Evolutionary conservation across 2,797 vertebrate genomes (phyloP).

Genomic region (Neolamprologus multifasciatus): DNA sequence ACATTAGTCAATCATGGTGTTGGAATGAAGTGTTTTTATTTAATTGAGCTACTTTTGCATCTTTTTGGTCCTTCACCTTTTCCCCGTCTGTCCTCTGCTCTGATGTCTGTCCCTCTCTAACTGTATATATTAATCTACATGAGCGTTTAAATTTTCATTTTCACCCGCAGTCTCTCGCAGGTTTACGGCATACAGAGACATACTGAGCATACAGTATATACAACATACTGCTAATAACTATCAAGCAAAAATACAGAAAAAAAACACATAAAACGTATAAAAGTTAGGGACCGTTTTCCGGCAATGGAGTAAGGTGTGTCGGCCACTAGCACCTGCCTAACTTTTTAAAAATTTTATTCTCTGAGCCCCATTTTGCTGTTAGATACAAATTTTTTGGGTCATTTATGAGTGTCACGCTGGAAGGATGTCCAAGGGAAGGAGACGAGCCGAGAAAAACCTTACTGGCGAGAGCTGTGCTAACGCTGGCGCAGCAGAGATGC

Average conservation of each 20-base stretch:
- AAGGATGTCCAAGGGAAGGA: no score
- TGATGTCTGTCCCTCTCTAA: neutral
- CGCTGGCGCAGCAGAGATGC: no score
- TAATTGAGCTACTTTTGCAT: neutral
- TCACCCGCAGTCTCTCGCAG: neutral
- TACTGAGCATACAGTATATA: neutral
- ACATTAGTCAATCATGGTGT: neutral
- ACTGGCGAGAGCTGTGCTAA: no score
- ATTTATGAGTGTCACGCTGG: no score
- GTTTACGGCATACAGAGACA: neutral
- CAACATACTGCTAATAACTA: neutral
- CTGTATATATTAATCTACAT: neutral
- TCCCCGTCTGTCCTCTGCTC: neutral
- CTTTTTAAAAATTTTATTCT: no score
- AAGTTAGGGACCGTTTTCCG: no score
- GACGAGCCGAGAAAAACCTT: no score
- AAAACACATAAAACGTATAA: rapidly evolving
- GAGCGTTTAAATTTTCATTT: neutral
- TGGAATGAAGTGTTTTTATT: neutral
- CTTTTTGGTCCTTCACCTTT: neutral
- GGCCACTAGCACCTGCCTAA: no score
- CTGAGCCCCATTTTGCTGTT: no score
- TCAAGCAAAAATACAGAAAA: neutral
- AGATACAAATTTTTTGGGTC: no score
- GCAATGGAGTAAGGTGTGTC: no score